Conservation (phyloP, 2,797 vertebrate genomes). For the Darevskia mixta region DNA sequence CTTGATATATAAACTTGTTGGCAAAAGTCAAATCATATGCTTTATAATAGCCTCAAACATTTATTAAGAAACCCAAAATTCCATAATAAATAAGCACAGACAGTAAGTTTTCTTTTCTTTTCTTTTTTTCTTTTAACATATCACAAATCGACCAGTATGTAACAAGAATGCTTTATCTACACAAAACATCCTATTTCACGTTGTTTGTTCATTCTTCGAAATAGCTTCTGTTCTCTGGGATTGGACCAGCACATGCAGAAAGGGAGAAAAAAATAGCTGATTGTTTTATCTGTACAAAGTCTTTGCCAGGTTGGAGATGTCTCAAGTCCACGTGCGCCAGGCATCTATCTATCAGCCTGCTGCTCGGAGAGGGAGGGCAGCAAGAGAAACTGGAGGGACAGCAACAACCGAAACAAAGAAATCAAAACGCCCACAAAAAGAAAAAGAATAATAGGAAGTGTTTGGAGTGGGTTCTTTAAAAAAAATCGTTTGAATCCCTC, state of each 20-base stretch:
- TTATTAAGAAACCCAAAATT: constrained; percentile 94
- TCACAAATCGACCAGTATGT: constrained; percentile 96
- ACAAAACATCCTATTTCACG: constrained; percentile 98
- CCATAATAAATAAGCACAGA: constrained; percentile 93
- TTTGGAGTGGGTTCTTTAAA: constrained; percentile 58
- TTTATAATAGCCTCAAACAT: constrained; percentile 93
- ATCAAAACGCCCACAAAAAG: constrained; percentile 71
- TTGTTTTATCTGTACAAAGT: constrained; percentile 81
- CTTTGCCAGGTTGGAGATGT: constrained; percentile 72
- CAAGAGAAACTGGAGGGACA: constrained; percentile 70
- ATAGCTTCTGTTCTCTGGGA: constrained; percentile 83
- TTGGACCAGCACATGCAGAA: constrained; percentile 93
- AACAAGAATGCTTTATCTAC: constrained; percentile 97
- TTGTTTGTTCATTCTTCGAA: constrained; percentile 84
- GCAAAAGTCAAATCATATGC: constrained; percentile 90
- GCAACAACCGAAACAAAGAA: constrained; percentile 64
- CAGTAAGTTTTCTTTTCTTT: constrained; percentile 80
- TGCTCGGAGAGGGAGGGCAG: constrained; percentile 62
- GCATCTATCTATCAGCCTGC: constrained; percentile 70
- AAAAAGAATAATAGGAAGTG: constrained; percentile 36
- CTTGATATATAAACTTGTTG: constrained; percentile 94
- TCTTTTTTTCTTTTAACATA: constrained; percentile 81
- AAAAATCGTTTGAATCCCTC: constrained; percentile 45
- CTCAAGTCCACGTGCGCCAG: constrained; percentile 73
- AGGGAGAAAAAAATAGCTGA: constrained; percentile 71